Percentiles rank a stretch among this genome's conserved stretches.
These are phyloP conservation scores for Aplocera efformata DNA, from an alignment of 2,888 invertebrate genomes.

Conservation along the genomic window DNA sequence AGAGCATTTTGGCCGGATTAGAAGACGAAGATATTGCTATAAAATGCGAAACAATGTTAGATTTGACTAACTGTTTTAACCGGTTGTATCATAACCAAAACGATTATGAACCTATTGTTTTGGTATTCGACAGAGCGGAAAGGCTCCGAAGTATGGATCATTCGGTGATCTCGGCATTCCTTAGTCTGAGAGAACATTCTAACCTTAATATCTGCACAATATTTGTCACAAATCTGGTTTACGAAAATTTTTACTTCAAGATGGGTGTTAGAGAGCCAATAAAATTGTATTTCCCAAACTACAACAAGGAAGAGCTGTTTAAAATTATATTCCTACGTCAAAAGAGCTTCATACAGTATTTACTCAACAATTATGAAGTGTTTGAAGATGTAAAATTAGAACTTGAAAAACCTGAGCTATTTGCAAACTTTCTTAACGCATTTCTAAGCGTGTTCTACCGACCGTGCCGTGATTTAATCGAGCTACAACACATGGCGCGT, in stretches of 20 bases:
- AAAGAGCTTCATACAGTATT: conserved; percentile 51
- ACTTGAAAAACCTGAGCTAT: conserved; percentile 80
- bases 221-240: conserved; percentile 88
- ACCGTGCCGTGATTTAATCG: conserved; percentile 91
- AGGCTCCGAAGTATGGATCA: conserved; percentile 87
- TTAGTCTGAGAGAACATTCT: conserved; percentile 87
- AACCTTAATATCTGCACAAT: conserved; percentile 86
- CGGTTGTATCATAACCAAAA: conserved; percentile 42
- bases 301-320: conserved; percentile 85
- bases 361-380: conserved; percentile 48
- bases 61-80: conserved; percentile 80
- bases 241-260: conserved; percentile 88
- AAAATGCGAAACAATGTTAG: conserved; percentile 85
- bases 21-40: conserved; percentile 56
- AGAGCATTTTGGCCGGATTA: conserved; percentile 85
- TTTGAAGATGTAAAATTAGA: conserved; percentile 47
- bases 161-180: conserved; percentile 86
- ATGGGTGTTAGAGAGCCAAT: conserved; percentile 86
- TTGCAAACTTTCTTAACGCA: conserved; percentile 88
- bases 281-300: conserved; percentile 89
- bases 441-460: conserved; percentile 92
- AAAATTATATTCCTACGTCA: conserved; percentile 67
- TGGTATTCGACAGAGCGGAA: conserved; percentile 91
- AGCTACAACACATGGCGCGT: conserved; percentile 89
- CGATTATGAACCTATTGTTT: conserved; percentile 73